Conservation (phyloP, 2,797 vertebrate genomes). For the Eospalax fontanierii region DNA sequence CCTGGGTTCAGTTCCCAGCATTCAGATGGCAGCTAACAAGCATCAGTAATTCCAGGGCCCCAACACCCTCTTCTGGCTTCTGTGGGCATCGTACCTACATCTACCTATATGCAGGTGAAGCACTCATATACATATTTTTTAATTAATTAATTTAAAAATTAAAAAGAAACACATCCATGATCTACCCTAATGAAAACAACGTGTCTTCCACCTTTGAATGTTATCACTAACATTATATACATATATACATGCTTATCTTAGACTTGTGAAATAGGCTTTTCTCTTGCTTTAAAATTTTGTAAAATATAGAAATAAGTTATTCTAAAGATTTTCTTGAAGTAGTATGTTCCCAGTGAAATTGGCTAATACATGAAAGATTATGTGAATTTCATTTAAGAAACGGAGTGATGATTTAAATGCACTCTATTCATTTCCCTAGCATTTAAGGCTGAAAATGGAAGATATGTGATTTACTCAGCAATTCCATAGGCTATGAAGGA, state of each 20-base stretch:
- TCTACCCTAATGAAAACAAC: neutral
- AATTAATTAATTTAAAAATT: too few relatives aligned
- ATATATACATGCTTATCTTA: neutral
- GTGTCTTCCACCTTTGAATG: neutral
- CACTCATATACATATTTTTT: too few relatives aligned
- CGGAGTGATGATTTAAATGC: neutral
- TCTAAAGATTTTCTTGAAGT: slow-evolving; percentile 14
- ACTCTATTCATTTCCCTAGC: neutral
- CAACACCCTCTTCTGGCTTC: too few relatives aligned
- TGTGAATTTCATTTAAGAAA: slow-evolving; percentile 26
- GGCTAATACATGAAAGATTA: neutral
- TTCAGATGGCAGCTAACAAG: too few relatives aligned
- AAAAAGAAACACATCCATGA: neutral
- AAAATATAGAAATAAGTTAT: neutral
- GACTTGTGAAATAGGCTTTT: neutral
- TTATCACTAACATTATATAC: neutral
- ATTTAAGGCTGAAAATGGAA: neutral
- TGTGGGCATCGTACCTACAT: too few relatives aligned
- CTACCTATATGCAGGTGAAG: too few relatives aligned
- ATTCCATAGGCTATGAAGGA: neutral
- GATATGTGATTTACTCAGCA: neutral
- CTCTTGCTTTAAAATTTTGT: neutral
- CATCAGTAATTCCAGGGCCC: too few relatives aligned
- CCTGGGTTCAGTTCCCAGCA: too few relatives aligned
- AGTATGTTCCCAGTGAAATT: neutral